Evolutionary conservation across 2,888 invertebrate species (phyloP).

Genomic region (Dicyrtoma fusca): DNA sequence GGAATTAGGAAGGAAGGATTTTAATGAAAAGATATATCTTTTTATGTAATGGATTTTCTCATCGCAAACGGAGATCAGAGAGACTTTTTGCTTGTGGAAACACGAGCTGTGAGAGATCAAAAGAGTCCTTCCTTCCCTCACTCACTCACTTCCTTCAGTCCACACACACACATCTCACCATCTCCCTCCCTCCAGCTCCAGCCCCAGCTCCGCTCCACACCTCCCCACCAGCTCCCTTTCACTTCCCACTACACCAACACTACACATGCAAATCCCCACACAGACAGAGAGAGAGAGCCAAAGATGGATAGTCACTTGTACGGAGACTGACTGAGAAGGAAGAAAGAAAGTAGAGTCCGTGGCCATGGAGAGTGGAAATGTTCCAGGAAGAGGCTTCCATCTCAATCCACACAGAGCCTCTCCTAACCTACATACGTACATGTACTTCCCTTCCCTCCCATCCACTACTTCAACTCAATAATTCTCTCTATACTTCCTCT

Average conservation of each 20-base stretch:
- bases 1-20: constrained; percentile 56
- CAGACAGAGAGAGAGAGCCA: neutral
- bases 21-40: constrained; percentile 58
- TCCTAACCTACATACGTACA: no score
- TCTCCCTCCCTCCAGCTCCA: neutral
- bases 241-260: neutral
- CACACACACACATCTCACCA: neutral
- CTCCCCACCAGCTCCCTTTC: neutral
- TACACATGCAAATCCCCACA: neutral
- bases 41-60: constrained; percentile 57
- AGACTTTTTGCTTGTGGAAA: constrained; percentile 44
- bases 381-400: no score
- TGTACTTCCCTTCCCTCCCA: neutral
- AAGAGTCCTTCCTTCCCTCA: constrained; percentile 44
- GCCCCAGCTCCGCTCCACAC: neutral
- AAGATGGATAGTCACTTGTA: no score
- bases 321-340: no score
- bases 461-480: constrained; percentile 22
- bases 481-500: constrained; percentile 5
- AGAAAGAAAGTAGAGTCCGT: no score
- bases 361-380: no score
- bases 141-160: constrained; percentile 12
- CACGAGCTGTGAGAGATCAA: constrained; percentile 51
- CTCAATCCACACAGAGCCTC: no score
- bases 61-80: constrained; percentile 51